phyloP scores from a whole-genome alignment of 2,888 invertebrate species.

The Eremobia ochroleuca region DNA sequence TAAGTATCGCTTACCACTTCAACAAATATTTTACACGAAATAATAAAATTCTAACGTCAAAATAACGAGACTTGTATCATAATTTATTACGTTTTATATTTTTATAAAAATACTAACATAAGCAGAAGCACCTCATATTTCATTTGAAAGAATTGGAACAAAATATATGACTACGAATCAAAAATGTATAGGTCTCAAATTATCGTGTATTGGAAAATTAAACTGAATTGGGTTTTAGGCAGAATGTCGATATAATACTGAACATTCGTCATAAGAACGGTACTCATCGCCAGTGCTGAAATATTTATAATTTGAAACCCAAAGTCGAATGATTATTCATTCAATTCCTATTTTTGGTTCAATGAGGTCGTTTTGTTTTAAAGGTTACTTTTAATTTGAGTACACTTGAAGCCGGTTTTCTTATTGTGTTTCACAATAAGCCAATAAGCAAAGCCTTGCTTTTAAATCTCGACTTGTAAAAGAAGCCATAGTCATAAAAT shows the following conservation, averaged over 20 bases:
- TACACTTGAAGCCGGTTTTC: background rate
- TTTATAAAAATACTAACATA: background rate
- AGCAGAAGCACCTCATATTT: slow-evolving; percentile 34
- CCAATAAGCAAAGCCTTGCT: background rate
- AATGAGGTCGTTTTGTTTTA: slow-evolving; percentile 17
- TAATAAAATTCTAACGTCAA: background rate
- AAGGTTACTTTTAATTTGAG: slow-evolving; percentile 34
- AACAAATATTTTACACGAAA: background rate
- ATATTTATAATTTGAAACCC: slow-evolving; percentile 12
- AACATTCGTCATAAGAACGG: background rate
- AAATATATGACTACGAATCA: slow-evolving; percentile 4
- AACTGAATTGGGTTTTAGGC: background rate
- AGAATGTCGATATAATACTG: background rate
- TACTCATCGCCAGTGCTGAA: background rate
- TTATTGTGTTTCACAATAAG: slow-evolving; percentile 5
- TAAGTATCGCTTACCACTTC: background rate
- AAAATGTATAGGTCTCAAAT: slow-evolving; percentile 7
- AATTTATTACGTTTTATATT: slow-evolving; percentile 2
- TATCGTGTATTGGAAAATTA: slow-evolving; percentile 1
- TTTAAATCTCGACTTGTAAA: background rate
- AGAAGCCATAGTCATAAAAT: background rate
- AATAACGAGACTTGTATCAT: slow-evolving; percentile 1
- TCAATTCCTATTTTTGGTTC: background rate
- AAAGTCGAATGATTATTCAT: slow-evolving; percentile 23
- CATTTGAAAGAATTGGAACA: slow-evolving; percentile 13